phyloP scores from a whole-genome alignment of 2,113 vertebrate genomes.

The Galbula dea region DNA sequence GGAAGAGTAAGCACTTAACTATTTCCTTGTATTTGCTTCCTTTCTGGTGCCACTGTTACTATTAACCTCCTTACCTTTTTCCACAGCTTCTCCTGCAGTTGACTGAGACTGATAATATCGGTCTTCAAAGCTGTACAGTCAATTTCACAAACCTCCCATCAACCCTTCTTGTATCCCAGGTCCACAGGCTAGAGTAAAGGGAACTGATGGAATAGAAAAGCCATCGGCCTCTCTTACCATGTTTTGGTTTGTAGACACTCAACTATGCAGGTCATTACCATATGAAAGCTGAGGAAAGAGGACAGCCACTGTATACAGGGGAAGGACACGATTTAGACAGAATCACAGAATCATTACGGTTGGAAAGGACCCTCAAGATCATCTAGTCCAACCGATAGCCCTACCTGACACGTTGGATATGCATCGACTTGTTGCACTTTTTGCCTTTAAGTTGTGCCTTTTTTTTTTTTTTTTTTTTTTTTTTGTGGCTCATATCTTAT shows the following conservation, averaged over 20 bases:
- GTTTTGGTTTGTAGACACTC: not conserved
- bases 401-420: not conserved
- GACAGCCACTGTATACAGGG: not conserved
- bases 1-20: not conserved
- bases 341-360: too few species aligned
- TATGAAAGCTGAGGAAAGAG: not conserved
- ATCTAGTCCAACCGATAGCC: too few species aligned
- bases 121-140: not conserved
- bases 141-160: not conserved
- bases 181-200: not conserved
- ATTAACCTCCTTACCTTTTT: not conserved
- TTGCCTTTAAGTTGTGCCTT: not conserved
- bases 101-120: not conserved
- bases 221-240: not conserved
- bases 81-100: not conserved
- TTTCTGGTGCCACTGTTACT: not conserved
- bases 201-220: not conserved
- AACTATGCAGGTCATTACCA: not conserved
- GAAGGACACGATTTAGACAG: too few species aligned
- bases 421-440: not conserved
- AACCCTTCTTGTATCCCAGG: not conserved
- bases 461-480: too few species aligned
- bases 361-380: too few species aligned
- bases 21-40: not conserved
- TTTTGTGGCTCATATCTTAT: not conserved